Evolutionary conservation across 2,888 invertebrate genomes (phyloP), one percentile per base, ranked within the genome.

Genomic region (Sarcophaga rosellei): DNA sequence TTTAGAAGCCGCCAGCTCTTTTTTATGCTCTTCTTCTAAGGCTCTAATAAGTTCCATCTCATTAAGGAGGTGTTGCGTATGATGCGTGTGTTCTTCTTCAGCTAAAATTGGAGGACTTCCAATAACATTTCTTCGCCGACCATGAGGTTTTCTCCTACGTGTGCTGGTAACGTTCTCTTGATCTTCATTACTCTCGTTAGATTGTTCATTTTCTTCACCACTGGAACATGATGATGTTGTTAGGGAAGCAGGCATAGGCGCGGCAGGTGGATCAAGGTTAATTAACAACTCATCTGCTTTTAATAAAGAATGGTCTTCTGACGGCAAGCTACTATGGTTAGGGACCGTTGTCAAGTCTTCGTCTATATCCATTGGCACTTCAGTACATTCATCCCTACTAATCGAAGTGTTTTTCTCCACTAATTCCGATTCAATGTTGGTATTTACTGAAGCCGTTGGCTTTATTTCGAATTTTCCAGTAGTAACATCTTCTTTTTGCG

Each of bases 311-410:
- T 89, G 63, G 57, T 90, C 90, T 12, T 88, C 89, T 21, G 89
- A 89, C 20, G 89, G 90, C 2, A 91, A 75, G 15, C 89, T 91
- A 0, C 89, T 91, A 21, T 90, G 90, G 8, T 90, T 91, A 1
- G 89, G 91, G 12, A 90, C 92, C 8, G 90, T 90, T 1, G 92
- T 92, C 17, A 92, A 88, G 78, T 92, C 92, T 75, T 92, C 92
- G 79, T 92, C 92, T 61, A 92, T 92, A 65, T 92, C 92, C 92
- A 92, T 92, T 1, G 92, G 92, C 69, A 90, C 89, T 72, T 92
- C 92, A 4, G 91, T 91, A 10, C 91, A 88, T 15, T 90, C 91
- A n/a, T 76, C 83, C 4, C 62, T 12, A 70, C 81, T 68, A 21
- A 47, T 47, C 68, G 61, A 5, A 25, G 25, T n/a, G 63, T 21